Evolutionary conservation across 2,113 vertebrate species (phyloP).

Genomic region (Carettochelys insculpta): DNA sequence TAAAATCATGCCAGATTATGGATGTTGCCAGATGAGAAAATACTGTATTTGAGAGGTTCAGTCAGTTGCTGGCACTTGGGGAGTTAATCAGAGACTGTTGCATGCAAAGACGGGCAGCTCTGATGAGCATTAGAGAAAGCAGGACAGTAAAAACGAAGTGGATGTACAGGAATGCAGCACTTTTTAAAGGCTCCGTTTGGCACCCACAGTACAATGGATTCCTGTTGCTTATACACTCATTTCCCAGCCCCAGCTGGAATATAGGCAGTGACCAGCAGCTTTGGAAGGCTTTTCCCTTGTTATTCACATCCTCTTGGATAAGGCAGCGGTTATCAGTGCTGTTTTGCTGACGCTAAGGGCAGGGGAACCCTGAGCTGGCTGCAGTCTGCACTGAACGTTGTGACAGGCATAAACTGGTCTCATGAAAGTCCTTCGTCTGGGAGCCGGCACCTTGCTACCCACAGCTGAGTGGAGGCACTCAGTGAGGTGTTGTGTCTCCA

Average conservation of each 20-base stretch:
- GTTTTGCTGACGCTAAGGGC: slow-evolving; percentile 7
- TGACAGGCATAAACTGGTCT: background rate
- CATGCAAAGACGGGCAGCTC: background rate
- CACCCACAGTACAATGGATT: background rate
- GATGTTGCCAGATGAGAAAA: too few relatives aligned
- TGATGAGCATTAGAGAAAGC: background rate
- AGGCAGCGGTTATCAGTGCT: background rate
- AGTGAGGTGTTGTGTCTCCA: background rate
- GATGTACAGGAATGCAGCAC: background rate
- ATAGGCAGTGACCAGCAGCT: background rate
- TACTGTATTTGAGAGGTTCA: too few relatives aligned
- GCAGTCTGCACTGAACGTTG: background rate
- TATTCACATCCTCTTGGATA: background rate
- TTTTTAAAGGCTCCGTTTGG: background rate
- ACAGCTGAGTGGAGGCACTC: background rate
- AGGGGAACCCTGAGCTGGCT: background rate
- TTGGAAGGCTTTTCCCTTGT: background rate
- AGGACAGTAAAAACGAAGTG: accelerated
- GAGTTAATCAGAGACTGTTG: background rate
- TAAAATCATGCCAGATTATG: too few relatives aligned
- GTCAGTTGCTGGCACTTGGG: background rate
- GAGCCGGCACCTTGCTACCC: background rate
- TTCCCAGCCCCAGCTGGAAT: background rate
- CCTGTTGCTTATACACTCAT: background rate
- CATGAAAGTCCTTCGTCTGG: background rate